These are phyloP conservation scores for Tyrannus savana DNA, from an alignment of 2,113 vertebrate species.

Conservation along the genomic window DNA sequence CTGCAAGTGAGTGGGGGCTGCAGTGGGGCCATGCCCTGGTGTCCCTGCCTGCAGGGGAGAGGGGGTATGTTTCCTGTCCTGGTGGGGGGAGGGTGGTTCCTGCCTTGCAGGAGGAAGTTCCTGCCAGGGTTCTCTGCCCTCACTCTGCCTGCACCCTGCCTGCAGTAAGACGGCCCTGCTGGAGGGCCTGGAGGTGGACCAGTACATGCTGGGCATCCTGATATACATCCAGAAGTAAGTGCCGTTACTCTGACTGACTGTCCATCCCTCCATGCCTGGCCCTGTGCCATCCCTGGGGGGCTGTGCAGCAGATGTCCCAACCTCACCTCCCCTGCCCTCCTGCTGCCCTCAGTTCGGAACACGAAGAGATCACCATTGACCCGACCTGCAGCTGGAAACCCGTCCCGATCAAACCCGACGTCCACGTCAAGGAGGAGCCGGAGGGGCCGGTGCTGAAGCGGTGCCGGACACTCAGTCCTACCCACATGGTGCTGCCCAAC, in stretches of 20 bases:
- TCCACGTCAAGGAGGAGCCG: constrained; percentile 90
- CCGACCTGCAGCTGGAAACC: constrained; percentile 95
- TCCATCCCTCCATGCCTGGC: neutral
- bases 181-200: constrained; percentile 94
- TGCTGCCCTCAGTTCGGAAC: constrained; percentile 80
- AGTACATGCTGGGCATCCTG: constrained; percentile 96
- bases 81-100: neutral
- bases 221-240: constrained; percentile 95
- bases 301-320: rapidly evolving
- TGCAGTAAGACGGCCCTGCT: constrained; percentile 91
- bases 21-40: rapidly evolving
- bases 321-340: neutral
- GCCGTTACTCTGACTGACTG: rapidly evolving
- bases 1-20: constrained; percentile 72
- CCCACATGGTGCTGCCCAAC: constrained; percentile 91
- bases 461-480: constrained; percentile 92
- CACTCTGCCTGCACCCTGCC: neutral
- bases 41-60: neutral
- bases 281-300: neutral
- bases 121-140: neutral
- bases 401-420: constrained; percentile 89
- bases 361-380: constrained; percentile 97
- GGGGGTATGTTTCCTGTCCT: neutral
- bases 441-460: constrained; percentile 91
- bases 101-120: neutral